phyloP scores from a whole-genome alignment of 2,888 invertebrate genomes.

The Oxycera nigricornis region DNA sequence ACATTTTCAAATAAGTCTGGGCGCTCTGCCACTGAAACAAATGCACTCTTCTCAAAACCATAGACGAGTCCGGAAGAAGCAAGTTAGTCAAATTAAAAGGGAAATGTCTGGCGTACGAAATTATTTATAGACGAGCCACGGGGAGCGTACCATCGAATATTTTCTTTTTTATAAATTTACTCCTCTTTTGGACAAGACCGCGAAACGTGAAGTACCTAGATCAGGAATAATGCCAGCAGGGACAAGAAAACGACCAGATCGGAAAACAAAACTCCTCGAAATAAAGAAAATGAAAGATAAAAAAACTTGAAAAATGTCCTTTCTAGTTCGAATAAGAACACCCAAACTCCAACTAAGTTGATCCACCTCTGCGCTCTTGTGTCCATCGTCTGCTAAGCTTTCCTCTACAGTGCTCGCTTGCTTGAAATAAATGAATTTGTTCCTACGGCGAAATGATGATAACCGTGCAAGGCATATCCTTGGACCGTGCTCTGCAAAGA shows the following conservation, averaged over 20 bases:
- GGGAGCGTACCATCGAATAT: conserved; percentile 14
- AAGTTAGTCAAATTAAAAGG: conserved; percentile 62
- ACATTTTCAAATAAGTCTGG: too few species aligned
- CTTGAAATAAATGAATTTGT: conserved; percentile 34
- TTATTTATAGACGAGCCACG: conserved; percentile 52
- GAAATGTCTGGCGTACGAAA: conserved; percentile 65
- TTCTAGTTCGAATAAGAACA: conserved; percentile 4
- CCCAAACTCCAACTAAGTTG: neutral
- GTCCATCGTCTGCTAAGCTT: conserved; percentile 4
- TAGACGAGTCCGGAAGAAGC: conserved; percentile 43
- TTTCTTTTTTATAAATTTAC: conserved; percentile 24
- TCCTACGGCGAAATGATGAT: conserved; percentile 33
- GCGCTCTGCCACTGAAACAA: neutral
- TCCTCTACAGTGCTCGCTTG: neutral
- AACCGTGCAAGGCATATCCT: neutral
- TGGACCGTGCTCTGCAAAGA: conserved; percentile 15
- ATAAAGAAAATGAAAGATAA: conserved; percentile 17
- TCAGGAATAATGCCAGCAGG: conserved; percentile 39
- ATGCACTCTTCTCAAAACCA: conserved; percentile 18
- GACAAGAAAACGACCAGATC: conserved; percentile 34
- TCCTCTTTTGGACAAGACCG: neutral
- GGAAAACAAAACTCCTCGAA: conserved; percentile 34
- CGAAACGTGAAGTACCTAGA: conserved; percentile 23
- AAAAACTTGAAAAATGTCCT: conserved; percentile 32
- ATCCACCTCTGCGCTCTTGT: neutral